Percentiles rank a stretch among this genome's conserved stretches.
These are phyloP conservation scores for Caligus rogercresseyi DNA, from an alignment of 1,140 invertebrate species.

Conservation along the genomic window DNA sequence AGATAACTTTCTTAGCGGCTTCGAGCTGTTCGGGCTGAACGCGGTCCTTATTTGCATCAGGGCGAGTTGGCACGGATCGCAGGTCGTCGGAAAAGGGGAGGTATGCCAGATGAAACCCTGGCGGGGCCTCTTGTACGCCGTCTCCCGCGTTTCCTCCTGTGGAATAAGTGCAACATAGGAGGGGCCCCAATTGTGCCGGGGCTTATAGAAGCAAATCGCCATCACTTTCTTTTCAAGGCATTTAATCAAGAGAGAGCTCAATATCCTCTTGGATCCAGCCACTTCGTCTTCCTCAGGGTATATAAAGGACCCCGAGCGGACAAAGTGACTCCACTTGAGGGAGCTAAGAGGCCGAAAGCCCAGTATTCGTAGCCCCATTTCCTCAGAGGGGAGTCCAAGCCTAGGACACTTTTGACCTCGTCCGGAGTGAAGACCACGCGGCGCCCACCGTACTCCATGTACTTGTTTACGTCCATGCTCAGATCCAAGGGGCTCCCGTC, in stretches of 20 bases:
- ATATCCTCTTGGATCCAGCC: not conserved
- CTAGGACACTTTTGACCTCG: not conserved
- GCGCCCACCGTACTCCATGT: not conserved
- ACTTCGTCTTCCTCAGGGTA: conserved; percentile 12
- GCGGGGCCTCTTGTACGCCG: conserved; percentile 2
- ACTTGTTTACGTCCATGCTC: conserved; percentile 11
- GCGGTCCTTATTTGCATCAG: not conserved
- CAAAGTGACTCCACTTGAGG: conserved; percentile 11
- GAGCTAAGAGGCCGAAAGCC: not conserved
- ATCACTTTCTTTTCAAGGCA: conserved; percentile 6
- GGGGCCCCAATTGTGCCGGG: not conserved
- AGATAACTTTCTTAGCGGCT: conserved; percentile 9
- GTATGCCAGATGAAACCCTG: conserved; percentile 15
- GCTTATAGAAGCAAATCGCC: conserved; percentile 17
- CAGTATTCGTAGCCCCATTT: not conserved
- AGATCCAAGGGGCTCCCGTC: conserved; percentile 1
- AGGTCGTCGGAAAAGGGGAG: conserved; percentile 15
- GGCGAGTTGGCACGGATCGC: not conserved
- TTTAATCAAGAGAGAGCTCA: conserved; percentile 3
- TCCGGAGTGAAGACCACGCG: conserved; percentile 1
- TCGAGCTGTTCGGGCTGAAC: conserved; percentile 1
- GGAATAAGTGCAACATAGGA: conserved; percentile 9
- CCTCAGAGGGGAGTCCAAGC: not conserved
- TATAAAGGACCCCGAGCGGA: conserved; percentile 7
- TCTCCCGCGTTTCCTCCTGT: conserved; percentile 12